A percentile compares a stretch with the other conserved stretches of the same genome.
phyloP scores from a whole-genome alignment of 64 coral and sea anemone genomes.

The Pocillopora damicornis region DNA sequence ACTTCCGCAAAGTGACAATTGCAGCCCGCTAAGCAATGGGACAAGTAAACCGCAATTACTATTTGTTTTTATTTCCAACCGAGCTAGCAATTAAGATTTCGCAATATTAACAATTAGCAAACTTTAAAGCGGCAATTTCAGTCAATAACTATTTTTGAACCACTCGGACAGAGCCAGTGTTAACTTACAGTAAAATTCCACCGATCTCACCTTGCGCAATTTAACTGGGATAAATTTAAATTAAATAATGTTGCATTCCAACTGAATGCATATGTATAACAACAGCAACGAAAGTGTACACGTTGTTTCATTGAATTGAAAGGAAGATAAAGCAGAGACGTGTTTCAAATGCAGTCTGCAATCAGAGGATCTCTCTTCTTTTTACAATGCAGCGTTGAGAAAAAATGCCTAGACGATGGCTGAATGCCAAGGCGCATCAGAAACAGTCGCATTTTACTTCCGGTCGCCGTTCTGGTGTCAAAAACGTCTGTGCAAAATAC shows the following conservation, averaged over 20 bases:
- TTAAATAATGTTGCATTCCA: conserved; percentile 7
- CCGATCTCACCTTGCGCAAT: neutral
- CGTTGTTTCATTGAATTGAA: neutral
- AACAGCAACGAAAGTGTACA: neutral
- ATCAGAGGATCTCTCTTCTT: neutral
- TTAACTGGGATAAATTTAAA: neutral
- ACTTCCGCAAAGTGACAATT: too few relatives aligned
- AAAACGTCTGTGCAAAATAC: too few relatives aligned
- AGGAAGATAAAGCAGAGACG: neutral
- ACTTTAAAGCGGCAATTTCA: neutral
- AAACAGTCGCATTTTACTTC: too few relatives aligned
- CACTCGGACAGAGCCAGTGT: neutral
- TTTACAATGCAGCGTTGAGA: too few relatives aligned
- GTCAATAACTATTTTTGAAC: neutral
- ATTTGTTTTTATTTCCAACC: neutral
- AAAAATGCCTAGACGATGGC: too few relatives aligned
- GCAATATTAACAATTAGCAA: neutral
- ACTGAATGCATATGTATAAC: neutral
- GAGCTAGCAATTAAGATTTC: neutral
- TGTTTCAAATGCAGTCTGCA: neutral
- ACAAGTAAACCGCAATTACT: neutral
- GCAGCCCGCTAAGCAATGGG: neutral
- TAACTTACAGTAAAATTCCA: neutral
- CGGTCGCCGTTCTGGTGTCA: too few relatives aligned
- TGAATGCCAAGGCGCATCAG: too few relatives aligned